phyloP scores from a whole-genome alignment of 2,797 vertebrate genomes.

The Vireo griseus region DNA sequence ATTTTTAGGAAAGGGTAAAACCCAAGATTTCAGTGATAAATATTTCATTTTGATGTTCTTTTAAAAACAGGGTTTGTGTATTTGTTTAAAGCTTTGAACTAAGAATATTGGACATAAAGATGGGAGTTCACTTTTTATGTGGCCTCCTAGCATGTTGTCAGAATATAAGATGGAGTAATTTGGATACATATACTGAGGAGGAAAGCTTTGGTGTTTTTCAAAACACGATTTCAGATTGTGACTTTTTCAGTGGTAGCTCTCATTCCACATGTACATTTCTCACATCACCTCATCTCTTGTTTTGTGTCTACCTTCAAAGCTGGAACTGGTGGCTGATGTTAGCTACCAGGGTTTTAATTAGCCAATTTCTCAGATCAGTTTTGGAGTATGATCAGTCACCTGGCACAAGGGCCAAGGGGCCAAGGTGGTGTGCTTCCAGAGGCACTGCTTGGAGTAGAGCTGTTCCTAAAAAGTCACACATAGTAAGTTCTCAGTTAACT shows the following conservation, averaged over 20 bases:
- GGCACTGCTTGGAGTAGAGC: neutral
- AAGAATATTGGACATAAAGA: neutral
- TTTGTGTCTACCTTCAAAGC: neutral
- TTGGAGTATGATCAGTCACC: neutral
- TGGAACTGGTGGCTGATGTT: neutral
- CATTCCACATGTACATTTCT: neutral
- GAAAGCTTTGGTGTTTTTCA: neutral
- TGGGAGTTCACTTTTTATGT: neutral
- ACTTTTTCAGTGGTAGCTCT: neutral
- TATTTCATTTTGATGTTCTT: neutral
- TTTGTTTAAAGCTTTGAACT: neutral
- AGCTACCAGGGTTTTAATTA: neutral
- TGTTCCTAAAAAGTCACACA: neutral
- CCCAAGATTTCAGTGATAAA: neutral
- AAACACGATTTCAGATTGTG: accelerated
- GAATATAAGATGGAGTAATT: neutral
- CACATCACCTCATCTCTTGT: neutral
- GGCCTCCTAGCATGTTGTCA: neutral
- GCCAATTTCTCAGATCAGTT: neutral
- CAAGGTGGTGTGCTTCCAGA: neutral
- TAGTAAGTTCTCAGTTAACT: neutral
- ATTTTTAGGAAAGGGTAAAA: neutral
- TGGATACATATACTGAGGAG: neutral
- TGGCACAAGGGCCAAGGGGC: neutral
- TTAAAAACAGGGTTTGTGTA: accelerated